Evolutionary conservation across 1,140 invertebrate genomes (phyloP), one percentile per base, ranked within the genome.

Genomic region (Macrobrachium rosenbergii): DNA sequence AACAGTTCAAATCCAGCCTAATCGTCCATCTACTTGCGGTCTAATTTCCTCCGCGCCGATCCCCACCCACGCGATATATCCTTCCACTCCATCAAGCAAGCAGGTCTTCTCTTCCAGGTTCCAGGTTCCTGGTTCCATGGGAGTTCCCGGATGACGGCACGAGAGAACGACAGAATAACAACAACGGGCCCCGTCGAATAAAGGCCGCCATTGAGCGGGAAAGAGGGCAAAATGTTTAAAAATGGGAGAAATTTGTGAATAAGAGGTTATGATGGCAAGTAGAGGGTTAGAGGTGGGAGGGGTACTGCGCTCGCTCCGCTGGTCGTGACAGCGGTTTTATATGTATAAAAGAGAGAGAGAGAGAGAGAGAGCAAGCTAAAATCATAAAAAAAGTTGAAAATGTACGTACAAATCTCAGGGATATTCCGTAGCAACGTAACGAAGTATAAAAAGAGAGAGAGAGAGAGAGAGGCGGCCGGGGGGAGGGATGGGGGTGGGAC

Each of bases 181-280:
- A 83, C 82, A 76, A 8, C 52, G 52, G 52, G 82, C 5, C 37
- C 72, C 17, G 82, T 59, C 73, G 28, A 58, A 83, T 83, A 83
- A 83, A 83, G 72, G 69, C 14, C 45, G 11, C 82, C 43, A 83
- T 83, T 83, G 69, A 83, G 58, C 14, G 82, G 72, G 72, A 83
- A 83, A 83, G 82, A 83, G 82, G 82, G 69, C 76, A 83, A 76
- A 83, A 83, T 83, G 72, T 75, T 76, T 83, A 83, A 83, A 83
- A 83, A 83, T 83, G 82, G 76, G 62, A 83, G 82, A 83, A 72
- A 83, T 83, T 83, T 83, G 82, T 73, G 82, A 63, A 76, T 63
- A 83, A 76, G 72, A 76, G 82, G 81, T 16, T 45, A 52, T 67
- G 45, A 59, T 12, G 82, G 82, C 45, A 23, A 58, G 77, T 19